Evolutionary conservation across 2,113 vertebrate species (phyloP).

Genomic region (Gymnocephalus cernua): DNA sequence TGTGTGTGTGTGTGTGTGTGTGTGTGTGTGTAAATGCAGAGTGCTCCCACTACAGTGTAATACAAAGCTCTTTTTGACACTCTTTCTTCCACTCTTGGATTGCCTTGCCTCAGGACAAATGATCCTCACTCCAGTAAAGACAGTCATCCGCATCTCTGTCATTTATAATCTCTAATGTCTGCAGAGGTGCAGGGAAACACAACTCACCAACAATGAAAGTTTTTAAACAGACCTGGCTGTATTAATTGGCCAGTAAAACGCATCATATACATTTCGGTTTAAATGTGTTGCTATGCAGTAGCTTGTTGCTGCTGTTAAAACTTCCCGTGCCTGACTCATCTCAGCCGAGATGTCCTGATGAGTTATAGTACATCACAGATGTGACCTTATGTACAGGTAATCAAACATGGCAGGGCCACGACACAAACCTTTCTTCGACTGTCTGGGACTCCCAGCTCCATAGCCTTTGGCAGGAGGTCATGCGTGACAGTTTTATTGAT

Average conservation of each 20-base stretch:
- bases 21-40: slow-evolving; percentile 57
- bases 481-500: slow-evolving; percentile 84
- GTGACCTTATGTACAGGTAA: slow-evolving; percentile 61
- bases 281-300: slow-evolving; percentile 18
- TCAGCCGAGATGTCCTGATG: slow-evolving; percentile 33
- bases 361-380: slow-evolving; percentile 41
- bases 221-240: slow-evolving; percentile 41
- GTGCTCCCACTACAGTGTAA: slow-evolving; percentile 52
- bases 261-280: slow-evolving; percentile 25
- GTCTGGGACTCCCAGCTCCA: slow-evolving; percentile 52
- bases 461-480: slow-evolving; percentile 74
- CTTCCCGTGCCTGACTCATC: slow-evolving; percentile 18
- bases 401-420: slow-evolving; percentile 63
- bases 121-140: slow-evolving; percentile 67
- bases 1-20: slow-evolving; percentile 30
- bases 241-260: slow-evolving; percentile 52
- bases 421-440: slow-evolving; percentile 61
- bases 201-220: slow-evolving; percentile 21
- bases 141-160: slow-evolving; percentile 54
- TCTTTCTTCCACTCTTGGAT: slow-evolving; percentile 65
- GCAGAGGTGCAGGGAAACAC: slow-evolving; percentile 54
- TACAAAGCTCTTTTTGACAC: slow-evolving; percentile 73
- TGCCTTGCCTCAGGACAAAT: slow-evolving; percentile 71
- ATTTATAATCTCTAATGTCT: slow-evolving; percentile 62
- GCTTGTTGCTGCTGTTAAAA: slow-evolving; percentile 14